Conservation (phyloP, 2,113 vertebrate species). For the Nicator chloris region DNA sequence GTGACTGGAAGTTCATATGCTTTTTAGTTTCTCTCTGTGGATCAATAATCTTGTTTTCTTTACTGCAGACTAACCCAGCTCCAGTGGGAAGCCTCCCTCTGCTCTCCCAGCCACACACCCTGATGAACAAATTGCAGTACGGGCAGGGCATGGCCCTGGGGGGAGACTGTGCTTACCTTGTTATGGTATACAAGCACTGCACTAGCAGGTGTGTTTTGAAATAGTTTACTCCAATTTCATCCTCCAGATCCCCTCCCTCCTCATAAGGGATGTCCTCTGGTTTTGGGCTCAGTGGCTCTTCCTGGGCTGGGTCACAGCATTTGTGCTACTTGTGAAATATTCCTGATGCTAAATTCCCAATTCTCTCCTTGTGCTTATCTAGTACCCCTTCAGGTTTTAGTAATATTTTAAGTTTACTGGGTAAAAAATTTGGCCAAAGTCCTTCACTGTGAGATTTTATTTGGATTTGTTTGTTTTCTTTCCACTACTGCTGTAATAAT, state of each 20-base stretch:
- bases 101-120: neutral
- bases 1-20: neutral
- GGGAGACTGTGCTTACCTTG: neutral
- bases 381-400: neutral
- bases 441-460: neutral
- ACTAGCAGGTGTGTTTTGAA: neutral
- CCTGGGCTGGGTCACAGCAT: neutral
- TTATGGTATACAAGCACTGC: neutral
- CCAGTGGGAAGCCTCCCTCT: neutral
- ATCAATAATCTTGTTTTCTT: neutral
- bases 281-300: fast-evolving
- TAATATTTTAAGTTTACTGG: neutral
- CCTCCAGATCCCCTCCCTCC: neutral
- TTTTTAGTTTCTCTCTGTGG: neutral
- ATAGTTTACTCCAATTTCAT: neutral
- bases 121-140: neutral
- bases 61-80: neutral
- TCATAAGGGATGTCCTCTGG: neutral
- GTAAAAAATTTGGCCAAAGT: neutral
- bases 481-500: neutral
- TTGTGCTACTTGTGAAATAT: neutral
- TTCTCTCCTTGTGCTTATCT: neutral
- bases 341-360: neutral
- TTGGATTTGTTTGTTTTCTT: neutral
- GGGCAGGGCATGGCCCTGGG: neutral